Conservation (phyloP, 1,140 invertebrate species). For the Mactra quadrangularis region DNA sequence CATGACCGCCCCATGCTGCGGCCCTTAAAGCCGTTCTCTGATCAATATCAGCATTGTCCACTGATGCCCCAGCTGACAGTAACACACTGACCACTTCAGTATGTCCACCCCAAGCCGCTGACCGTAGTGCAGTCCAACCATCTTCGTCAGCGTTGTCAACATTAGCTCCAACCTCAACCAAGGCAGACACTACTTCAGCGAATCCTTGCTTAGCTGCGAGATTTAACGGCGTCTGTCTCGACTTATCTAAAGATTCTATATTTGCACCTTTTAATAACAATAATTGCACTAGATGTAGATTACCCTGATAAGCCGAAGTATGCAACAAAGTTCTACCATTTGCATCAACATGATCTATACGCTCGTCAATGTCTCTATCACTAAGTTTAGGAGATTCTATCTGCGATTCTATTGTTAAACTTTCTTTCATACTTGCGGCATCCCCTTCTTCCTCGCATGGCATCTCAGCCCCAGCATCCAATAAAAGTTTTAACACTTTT, state of each 20-base stretch:
- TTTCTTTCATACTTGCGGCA: constrained; percentile 62
- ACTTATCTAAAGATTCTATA: constrained; percentile 94
- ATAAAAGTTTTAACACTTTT: constrained; percentile 79
- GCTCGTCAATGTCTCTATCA: constrained; percentile 68
- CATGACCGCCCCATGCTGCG: constrained; percentile 95
- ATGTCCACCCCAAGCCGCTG: constrained; percentile 96
- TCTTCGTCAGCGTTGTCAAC: constrained; percentile 83
- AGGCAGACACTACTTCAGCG: constrained; percentile 82
- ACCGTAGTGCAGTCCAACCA: constrained; percentile 85
- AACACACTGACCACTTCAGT: constrained; percentile 89
- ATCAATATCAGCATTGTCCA: constrained; percentile 93
- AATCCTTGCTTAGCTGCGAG: constrained; percentile 88
- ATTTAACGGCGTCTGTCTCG: constrained; percentile 90
- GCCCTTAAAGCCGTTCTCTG: constrained; percentile 94
- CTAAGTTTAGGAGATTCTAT: constrained; percentile 54
- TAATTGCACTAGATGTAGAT: constrained; percentile 90
- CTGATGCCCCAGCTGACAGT: constrained; percentile 90
- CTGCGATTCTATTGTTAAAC: constrained; percentile 54
- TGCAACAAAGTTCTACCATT: constrained; percentile 89
- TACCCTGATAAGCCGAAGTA: constrained; percentile 89
- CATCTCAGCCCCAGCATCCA: constrained; percentile 79
- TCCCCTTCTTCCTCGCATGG: constrained; percentile 65
- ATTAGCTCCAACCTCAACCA: constrained; percentile 79
- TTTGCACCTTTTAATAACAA: constrained; percentile 90
- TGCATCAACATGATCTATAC: constrained; percentile 75